These are phyloP conservation scores for Drosophila nannoptera DNA, from an alignment of 1,140 invertebrate genomes.

Conservation along the genomic window DNA sequence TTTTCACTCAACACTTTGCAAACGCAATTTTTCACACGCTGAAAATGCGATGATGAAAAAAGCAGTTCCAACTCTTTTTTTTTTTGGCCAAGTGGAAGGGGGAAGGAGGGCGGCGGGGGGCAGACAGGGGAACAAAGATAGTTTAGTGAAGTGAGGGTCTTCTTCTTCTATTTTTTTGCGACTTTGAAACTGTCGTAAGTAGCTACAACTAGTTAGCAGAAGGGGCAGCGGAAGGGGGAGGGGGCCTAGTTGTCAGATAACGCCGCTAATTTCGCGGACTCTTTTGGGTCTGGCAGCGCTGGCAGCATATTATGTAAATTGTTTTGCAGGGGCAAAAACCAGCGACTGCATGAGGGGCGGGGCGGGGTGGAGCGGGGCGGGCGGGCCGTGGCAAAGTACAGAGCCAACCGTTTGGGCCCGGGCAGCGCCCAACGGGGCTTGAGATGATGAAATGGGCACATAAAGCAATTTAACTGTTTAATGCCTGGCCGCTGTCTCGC, in stretches of 20 bases:
- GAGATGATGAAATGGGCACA: conserved; percentile 68
- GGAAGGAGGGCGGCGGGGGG: neutral
- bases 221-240: neutral
- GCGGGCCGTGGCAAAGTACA: too few species aligned
- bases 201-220: conserved; percentile 3
- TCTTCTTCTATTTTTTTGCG: neutral
- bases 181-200: conserved; percentile 11
- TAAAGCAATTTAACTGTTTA: conserved; percentile 77
- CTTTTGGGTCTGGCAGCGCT: conserved; percentile 34
- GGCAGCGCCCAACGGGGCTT: conserved; percentile 62
- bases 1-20: conserved; percentile 28
- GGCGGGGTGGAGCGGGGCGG: too few species aligned
- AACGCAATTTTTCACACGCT: conserved; percentile 45
- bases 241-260: neutral
- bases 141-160: neutral
- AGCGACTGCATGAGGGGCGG: neutral
- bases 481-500: conserved; percentile 25
- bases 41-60: neutral
- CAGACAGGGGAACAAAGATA: neutral
- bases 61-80: too few species aligned
- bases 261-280: conserved; percentile 11
- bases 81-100: neutral
- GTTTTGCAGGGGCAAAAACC: conserved; percentile 61
- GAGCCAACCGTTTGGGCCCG: conserved; percentile 20
- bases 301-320: conserved; percentile 77